Evolutionary conservation across 2,797 vertebrate genomes (phyloP), one percentile per base, ranked within the genome.

Genomic region (Pantherophis alleghaniensis): DNA sequence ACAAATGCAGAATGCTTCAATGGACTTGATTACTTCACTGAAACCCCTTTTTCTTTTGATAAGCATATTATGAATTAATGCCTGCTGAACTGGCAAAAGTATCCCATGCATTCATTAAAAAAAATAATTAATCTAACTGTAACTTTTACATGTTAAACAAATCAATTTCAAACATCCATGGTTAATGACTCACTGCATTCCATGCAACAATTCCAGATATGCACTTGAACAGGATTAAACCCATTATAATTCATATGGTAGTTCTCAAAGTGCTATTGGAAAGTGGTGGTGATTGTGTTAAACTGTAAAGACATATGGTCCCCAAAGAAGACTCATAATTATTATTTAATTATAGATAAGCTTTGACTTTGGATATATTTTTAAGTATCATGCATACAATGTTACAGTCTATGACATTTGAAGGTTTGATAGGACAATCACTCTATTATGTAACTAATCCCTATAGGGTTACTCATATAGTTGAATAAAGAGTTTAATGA

Each of bases 261-360:
- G 61, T 94, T 92, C 86, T 53, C 88, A 87, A 95, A 87, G 90
- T 90, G 93, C 92, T 93, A 94, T 93, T 94, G 87, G 63, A 61
- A 53, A 88, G n/a, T 20, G 61, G 5, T 12, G 3, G 13, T 37
- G 95, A 10, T 59, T 90, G 94, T 94, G 92, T 93, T 92, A 96
- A 89, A 94, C 37, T 94, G 93, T 14, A 92, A 95, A 95, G 95
- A 93, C 61, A 94, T 91, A 56, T 18, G n/a, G 42, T 91, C 32
- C 61, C 1, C 13, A 28, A 61, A 59, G 26, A 47, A 92, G 47
- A 87, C 10, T 42, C 22, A 63, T 24, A 63, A 28, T 95, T 55
- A 93, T 86, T 93, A 94, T 95, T 95, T 93, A 91, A 92, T 86
- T 94, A 61, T 37, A 93, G 93, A 20, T 83, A 91, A 91, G 47